A percentile compares a stretch with the other conserved stretches of the same genome.
Evolutionary conservation across 1,140 invertebrate species (phyloP).

Genomic region (Delia radicum): DNA sequence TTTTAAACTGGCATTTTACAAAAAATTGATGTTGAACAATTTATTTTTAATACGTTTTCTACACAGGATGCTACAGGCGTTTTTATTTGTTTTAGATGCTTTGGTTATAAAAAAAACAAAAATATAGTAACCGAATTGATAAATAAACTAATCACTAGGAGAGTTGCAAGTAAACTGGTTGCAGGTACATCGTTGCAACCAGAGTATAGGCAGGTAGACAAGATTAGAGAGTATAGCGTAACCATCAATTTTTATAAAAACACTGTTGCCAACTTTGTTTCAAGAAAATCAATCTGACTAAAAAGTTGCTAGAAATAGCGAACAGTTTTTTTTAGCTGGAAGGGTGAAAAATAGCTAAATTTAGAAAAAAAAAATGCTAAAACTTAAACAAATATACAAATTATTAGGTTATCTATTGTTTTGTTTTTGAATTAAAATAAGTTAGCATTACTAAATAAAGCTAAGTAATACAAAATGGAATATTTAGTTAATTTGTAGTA

Average conservation of each 20-base stretch:
- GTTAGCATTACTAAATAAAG: no score
- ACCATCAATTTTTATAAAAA: not conserved
- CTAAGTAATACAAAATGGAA: no score
- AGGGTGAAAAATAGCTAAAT: no score
- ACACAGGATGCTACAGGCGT: not conserved
- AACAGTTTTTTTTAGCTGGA: no score
- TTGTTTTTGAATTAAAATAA: no score
- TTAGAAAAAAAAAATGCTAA: no score
- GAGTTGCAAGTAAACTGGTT: conserved; percentile 23
- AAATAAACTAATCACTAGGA: not conserved
- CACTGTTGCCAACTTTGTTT: no score
- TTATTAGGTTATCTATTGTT: no score
- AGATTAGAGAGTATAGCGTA: not conserved
- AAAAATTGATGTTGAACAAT: not conserved
- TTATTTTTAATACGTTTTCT: not conserved
- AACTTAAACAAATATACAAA: no score
- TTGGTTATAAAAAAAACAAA: not conserved
- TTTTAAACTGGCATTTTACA: not conserved
- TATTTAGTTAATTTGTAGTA: no score
- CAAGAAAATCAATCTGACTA: no score
- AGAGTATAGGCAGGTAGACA: not conserved
- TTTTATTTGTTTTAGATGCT: not conserved
- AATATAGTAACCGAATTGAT: not conserved
- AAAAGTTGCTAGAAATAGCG: no score
- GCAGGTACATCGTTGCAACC: not conserved